phyloP scores from a whole-genome alignment of 2,113 vertebrate genomes.

The Aramus guarauna region DNA sequence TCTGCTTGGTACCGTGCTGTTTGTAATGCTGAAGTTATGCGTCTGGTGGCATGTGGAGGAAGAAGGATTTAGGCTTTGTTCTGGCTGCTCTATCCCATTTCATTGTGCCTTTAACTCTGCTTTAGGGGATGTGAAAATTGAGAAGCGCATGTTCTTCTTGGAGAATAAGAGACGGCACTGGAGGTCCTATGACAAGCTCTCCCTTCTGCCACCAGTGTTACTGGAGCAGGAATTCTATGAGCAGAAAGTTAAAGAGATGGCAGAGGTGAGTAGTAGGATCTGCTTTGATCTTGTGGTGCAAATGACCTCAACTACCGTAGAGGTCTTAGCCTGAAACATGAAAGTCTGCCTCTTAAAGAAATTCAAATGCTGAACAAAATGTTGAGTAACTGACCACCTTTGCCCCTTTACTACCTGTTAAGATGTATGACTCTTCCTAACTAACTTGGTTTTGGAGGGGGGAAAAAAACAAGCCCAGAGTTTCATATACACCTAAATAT shows the following conservation, averaged over 20 bases:
- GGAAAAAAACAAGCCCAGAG: not conserved
- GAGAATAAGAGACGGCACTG: conserved; percentile 91
- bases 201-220: conserved; percentile 83
- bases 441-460: not conserved
- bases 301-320: accelerated
- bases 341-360: not conserved
- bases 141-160: conserved; percentile 92
- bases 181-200: conserved; percentile 75
- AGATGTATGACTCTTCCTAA: not conserved
- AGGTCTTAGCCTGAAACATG: not conserved
- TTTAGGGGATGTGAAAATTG: conserved; percentile 86
- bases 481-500: not conserved
- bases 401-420: not conserved
- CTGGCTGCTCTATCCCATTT: not conserved
- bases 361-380: not conserved
- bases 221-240: conserved; percentile 91
- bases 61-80: not conserved
- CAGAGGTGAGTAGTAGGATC: conserved; percentile 80
- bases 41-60: not conserved
- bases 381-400: not conserved
- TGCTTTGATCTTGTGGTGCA: not conserved
- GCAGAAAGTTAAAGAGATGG: conserved; percentile 95
- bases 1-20: not conserved
- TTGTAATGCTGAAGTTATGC: not conserved
- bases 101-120: not conserved